Conservation (phyloP, 1,140 invertebrate species). For the Drosophila ambigua region DNA sequence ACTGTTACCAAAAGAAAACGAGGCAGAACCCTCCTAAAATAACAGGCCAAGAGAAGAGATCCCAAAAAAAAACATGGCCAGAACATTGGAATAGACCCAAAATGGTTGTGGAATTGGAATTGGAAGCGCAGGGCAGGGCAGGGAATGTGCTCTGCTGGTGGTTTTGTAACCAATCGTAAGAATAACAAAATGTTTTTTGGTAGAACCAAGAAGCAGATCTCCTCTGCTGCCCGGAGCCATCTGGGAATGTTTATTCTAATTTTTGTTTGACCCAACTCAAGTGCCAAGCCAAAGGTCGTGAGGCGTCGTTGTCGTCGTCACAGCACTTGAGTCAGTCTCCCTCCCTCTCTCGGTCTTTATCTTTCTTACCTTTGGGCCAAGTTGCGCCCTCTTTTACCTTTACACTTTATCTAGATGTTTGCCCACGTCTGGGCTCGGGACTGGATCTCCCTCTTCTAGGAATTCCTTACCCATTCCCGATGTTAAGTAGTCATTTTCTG, state of each 20-base stretch:
- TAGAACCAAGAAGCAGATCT: slow-evolving; percentile 34
- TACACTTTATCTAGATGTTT: slow-evolving; percentile 71
- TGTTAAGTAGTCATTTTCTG: slow-evolving; percentile 83
- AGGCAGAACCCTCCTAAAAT: slow-evolving; percentile 72
- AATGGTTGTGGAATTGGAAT: slow-evolving; percentile 59
- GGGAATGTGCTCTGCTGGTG: slow-evolving; percentile 16
- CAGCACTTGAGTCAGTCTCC: slow-evolving; percentile 65
- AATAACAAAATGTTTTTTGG: slow-evolving; percentile 60
- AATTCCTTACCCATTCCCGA: slow-evolving; percentile 49
- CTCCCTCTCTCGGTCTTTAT: slow-evolving; percentile 12
- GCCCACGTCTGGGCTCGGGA: slow-evolving; percentile 48
- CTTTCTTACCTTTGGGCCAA: slow-evolving; percentile 37
- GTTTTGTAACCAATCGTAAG: slow-evolving; percentile 82
- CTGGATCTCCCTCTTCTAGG: slow-evolving; percentile 57
- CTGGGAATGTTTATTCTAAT: slow-evolving; percentile 77
- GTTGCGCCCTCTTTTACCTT: slow-evolving; percentile 54
- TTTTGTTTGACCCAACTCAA: slow-evolving; percentile 77
- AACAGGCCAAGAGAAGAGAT: slow-evolving; percentile 53
- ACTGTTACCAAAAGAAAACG: slow-evolving; percentile 74
- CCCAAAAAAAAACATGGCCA: slow-evolving; percentile 76
- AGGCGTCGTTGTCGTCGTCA: slow-evolving; percentile 51
- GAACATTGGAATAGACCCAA: slow-evolving; percentile 40
- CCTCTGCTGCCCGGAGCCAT: slow-evolving; percentile 47
- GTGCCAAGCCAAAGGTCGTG: slow-evolving; percentile 69
- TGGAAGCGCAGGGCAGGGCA: slow-evolving; percentile 5